A percentile compares a stretch with the other conserved stretches of the same genome.
phyloP scores from a whole-genome alignment of 2,888 invertebrate species.

The Drosophila nr. fundita region DNA sequence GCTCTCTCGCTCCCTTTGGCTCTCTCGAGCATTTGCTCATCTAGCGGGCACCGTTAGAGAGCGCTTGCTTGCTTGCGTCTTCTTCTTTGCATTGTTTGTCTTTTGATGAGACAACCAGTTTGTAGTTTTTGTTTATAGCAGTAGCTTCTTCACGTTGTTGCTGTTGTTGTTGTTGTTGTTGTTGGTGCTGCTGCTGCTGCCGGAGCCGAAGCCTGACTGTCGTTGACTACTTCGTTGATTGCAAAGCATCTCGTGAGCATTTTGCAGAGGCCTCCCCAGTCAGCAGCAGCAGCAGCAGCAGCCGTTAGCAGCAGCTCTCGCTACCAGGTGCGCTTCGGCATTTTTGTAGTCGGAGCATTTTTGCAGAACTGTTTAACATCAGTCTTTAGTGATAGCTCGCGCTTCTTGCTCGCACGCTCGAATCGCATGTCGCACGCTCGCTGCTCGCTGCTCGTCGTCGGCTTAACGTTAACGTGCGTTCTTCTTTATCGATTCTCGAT shows the following conservation, averaged over 20 bases:
- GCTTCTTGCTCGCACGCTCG: constrained; percentile 82
- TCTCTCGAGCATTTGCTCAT: constrained; percentile 25
- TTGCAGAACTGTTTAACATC: constrained; percentile 84
- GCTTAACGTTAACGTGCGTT: constrained; percentile 49
- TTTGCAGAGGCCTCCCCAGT: constrained; percentile 63
- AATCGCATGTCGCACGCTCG: constrained; percentile 60
- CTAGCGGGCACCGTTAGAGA: constrained; percentile 74
- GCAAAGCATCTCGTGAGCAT: constrained; percentile 70
- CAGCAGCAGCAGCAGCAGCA: constrained; percentile 29
- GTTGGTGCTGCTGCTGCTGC: constrained; percentile 47
- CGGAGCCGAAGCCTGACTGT: constrained; percentile 61
- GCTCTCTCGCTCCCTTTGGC: not conserved
- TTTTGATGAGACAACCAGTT: constrained; percentile 76
- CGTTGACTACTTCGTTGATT: constrained; percentile 49
- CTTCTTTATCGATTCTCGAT: constrained; percentile 13
- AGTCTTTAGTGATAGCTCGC: constrained; percentile 84
- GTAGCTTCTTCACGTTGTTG: constrained; percentile 67
- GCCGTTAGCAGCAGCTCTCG: constrained; percentile 26
- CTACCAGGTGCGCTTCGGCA: constrained; percentile 47
- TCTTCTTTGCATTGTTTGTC: constrained; percentile 62
- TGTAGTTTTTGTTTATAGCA: constrained; percentile 70
- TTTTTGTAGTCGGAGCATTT: constrained; percentile 71
- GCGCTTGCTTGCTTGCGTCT: constrained; percentile 21
- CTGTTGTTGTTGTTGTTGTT: constrained; percentile 21
- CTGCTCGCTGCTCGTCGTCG: constrained; percentile 41